phyloP scores from a whole-genome alignment of 2,888 invertebrate species.

The Xestia ashworthii region DNA sequence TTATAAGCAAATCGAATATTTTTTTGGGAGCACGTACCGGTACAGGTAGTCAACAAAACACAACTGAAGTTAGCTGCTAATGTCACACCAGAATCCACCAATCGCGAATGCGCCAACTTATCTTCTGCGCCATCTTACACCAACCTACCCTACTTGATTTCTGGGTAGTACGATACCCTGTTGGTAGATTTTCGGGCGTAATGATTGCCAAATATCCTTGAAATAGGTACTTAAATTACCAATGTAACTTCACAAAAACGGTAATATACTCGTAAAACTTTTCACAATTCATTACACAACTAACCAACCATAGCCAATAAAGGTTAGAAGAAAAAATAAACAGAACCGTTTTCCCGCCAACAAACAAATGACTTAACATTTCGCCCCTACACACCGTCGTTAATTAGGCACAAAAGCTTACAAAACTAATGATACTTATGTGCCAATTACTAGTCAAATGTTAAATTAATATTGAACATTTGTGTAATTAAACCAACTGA shows the following conservation, averaged over 20 bases:
- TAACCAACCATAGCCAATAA: constrained; percentile 25
- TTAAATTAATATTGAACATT: constrained; percentile 54
- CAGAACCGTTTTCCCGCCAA: constrained; percentile 26
- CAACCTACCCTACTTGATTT: too few relatives aligned
- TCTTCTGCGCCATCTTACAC: too few relatives aligned
- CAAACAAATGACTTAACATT: constrained; percentile 21
- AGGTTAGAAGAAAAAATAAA: not conserved
- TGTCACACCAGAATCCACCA: too few relatives aligned
- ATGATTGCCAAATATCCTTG: not conserved
- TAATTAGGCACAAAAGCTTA: constrained; percentile 42
- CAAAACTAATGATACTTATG: constrained; percentile 47
- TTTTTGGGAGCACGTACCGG: too few relatives aligned
- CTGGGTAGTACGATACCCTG: not conserved
- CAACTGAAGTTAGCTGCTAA: too few relatives aligned
- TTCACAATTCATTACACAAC: constrained; percentile 3
- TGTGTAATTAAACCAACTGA: constrained; percentile 54
- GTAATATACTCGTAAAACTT: not conserved
- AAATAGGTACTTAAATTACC: too few relatives aligned
- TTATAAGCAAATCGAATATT: too few relatives aligned
- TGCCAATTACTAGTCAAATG: constrained; percentile 51
- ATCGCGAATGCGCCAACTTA: too few relatives aligned
- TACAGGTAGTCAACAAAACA: too few relatives aligned
- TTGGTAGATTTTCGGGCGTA: not conserved
- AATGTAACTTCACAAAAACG: not conserved
- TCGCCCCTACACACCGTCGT: constrained; percentile 2